Evolutionary conservation across 1,140 invertebrate species (phyloP).

Genomic region (Drosophila ananassae): DNA sequence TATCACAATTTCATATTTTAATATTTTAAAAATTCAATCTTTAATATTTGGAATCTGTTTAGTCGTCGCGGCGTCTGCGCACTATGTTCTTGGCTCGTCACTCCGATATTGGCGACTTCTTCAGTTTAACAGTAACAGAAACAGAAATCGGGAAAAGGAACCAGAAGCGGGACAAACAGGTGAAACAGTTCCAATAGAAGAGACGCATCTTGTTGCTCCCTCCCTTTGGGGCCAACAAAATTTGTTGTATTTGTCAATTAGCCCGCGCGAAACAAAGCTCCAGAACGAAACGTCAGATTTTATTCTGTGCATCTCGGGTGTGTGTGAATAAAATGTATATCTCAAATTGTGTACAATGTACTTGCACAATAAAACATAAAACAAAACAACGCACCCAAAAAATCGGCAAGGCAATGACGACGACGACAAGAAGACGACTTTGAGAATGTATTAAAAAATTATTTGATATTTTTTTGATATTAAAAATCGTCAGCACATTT

Average conservation of each 20-base stretch:
- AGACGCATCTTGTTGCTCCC: background rate
- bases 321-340: conserved; percentile 24
- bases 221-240: background rate
- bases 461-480: conserved; percentile 20
- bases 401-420: conserved; percentile 6
- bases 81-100: conserved; percentile 17
- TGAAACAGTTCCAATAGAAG: conserved; percentile 10
- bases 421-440: conserved; percentile 34
- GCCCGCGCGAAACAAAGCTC: conserved; percentile 77
- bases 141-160: conserved; percentile 17
- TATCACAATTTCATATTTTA: no score
- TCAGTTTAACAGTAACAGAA: conserved; percentile 26
- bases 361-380: conserved; percentile 51
- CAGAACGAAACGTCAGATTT: conserved; percentile 73
- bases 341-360: background rate
- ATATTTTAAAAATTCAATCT: no score
- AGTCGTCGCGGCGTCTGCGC: conserved; percentile 18
- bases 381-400: conserved; percentile 54
- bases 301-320: conserved; percentile 15
- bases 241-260: conserved; percentile 69
- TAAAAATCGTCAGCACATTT: conserved; percentile 50
- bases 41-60: conserved; percentile 1
- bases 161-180: conserved; percentile 15
- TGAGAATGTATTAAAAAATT: conserved; percentile 46
- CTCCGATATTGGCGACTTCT: conserved; percentile 11